phyloP scores from a whole-genome alignment of 2,797 vertebrate species.

The Basileuterus tristriatus region DNA sequence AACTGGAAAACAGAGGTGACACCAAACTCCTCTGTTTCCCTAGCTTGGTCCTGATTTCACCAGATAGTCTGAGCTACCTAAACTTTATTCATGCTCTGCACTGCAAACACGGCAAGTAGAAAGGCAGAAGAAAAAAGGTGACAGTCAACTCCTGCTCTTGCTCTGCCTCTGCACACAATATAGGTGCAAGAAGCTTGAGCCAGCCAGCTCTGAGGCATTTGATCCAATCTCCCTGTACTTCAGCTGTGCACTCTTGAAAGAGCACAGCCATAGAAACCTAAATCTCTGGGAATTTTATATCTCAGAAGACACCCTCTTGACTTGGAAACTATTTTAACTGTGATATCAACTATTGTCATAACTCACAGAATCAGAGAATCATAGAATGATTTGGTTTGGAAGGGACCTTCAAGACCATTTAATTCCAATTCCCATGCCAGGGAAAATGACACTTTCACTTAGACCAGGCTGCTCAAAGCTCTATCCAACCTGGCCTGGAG shows the following conservation, averaged over 20 bases:
- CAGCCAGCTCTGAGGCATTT: not conserved
- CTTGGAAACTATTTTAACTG: not conserved
- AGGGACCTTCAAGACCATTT: not conserved
- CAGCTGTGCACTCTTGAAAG: not conserved
- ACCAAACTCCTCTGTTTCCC: not conserved
- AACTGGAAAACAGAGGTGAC: not conserved
- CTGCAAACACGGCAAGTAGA: not conserved
- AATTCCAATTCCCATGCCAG: not conserved
- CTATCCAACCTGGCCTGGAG: not conserved
- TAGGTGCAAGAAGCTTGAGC: not conserved
- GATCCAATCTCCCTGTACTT: not conserved
- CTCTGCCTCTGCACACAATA: not conserved
- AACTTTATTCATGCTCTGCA: not conserved
- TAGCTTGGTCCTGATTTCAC: not conserved
- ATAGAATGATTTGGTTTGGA: not conserved
- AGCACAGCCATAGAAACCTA: not conserved
- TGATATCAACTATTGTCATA: not conserved
- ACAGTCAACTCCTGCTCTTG: not conserved
- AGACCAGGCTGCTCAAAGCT: not conserved
- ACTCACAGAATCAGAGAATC: not conserved
- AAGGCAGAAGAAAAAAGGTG: not conserved
- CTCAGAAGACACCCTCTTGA: not conserved
- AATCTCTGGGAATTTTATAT: not conserved
- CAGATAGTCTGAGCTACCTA: not conserved
- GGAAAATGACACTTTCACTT: not conserved